These are phyloP conservation scores for Furcula furcula DNA, from an alignment of 2,888 invertebrate species.

Conservation along the genomic window DNA sequence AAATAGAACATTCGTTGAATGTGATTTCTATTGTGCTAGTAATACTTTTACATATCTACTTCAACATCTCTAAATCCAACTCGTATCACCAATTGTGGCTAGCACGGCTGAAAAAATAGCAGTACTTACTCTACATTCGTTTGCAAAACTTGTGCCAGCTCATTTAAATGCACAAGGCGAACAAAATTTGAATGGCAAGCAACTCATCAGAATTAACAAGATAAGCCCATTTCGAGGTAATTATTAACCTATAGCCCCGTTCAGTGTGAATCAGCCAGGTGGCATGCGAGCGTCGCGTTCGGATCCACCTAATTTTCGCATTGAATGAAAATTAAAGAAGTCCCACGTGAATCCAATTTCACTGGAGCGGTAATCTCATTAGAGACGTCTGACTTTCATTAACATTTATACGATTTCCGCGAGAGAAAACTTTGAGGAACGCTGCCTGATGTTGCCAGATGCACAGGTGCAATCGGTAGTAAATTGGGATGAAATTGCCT, in stretches of 20 bases:
- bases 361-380: slow-evolving; percentile 76
- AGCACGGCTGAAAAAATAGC: too few species aligned
- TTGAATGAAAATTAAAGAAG: slow-evolving; percentile 77
- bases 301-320: slow-evolving; percentile 67
- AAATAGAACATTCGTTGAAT: too few species aligned
- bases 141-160: too few species aligned
- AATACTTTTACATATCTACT: too few species aligned
- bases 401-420: slow-evolving; percentile 76
- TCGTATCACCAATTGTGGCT: too few species aligned
- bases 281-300: slow-evolving; percentile 38
- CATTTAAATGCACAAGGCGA: too few species aligned
- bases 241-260: slow-evolving; percentile 23
- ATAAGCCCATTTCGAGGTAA: slow-evolving; percentile 8
- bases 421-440: slow-evolving; percentile 58
- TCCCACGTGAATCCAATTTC: slow-evolving; percentile 75
- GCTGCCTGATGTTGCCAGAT: slow-evolving; percentile 21
- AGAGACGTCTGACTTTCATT: slow-evolving; percentile 76
- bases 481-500: not conserved
- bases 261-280: slow-evolving; percentile 42
- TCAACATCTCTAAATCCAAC: too few species aligned
- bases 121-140: too few species aligned
- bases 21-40: too few species aligned
- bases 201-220: slow-evolving; percentile 12
- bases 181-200: too few species aligned
- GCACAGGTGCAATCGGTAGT: not conserved